Conservation (phyloP, 2,888 invertebrate genomes). For the Lepidocyrtinus sp. region DNA sequence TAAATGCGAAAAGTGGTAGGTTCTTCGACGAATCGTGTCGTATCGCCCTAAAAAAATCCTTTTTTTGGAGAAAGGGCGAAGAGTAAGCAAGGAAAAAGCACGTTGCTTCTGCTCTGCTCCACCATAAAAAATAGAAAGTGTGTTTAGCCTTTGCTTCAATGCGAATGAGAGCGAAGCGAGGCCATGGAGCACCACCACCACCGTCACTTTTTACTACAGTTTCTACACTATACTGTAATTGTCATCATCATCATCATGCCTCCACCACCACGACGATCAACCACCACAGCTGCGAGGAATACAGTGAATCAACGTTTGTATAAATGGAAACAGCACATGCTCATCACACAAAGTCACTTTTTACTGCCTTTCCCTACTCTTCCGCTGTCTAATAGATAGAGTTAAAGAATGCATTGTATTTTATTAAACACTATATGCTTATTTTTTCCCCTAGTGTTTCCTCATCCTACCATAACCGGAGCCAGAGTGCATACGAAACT, state of each 20-base stretch:
- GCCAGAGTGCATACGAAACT: too few species aligned
- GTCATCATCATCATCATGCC: constrained; percentile 27
- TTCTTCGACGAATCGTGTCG: background rate
- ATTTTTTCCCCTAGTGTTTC: too few species aligned
- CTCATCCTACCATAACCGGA: too few species aligned
- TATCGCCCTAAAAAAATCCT: background rate
- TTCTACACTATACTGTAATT: constrained; percentile 8
- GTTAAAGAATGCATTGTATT: too few species aligned
- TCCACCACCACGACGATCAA: constrained; percentile 23
- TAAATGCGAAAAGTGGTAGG: background rate
- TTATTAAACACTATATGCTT: too few species aligned
- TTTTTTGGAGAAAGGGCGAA: background rate
- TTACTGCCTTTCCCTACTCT: constrained; percentile 23
- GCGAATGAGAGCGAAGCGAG: constrained; percentile 12
- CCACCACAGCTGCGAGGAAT: constrained; percentile 21
- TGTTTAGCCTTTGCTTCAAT: constrained; percentile 21
- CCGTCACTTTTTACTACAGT: constrained; percentile 8
- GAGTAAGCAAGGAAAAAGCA: constrained; percentile 24
- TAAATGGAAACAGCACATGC: constrained; percentile 70
- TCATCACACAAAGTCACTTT: constrained; percentile 66
- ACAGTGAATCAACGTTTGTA: background rate
- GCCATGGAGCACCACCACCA: constrained; percentile 23
- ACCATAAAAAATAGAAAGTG: constrained; percentile 8
- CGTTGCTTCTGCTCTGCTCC: constrained; percentile 16
- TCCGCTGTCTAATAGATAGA: too few species aligned